Percentiles rank a stretch among this genome's conserved stretches.
Evolutionary conservation across 2,797 vertebrate species (phyloP).

Genomic region (Muraenolepis orangiensis): DNA sequence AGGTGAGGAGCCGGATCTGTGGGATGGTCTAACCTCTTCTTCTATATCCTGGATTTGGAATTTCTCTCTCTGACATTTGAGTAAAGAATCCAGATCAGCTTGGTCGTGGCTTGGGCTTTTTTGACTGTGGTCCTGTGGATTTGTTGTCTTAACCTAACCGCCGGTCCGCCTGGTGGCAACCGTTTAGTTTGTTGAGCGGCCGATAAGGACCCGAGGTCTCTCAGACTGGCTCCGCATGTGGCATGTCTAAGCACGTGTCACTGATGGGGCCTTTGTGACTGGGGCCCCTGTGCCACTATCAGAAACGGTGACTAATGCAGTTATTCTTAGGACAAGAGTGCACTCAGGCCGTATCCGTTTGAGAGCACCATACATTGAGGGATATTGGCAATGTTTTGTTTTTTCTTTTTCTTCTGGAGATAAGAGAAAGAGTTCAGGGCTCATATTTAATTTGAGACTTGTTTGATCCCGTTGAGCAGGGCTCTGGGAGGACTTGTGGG

Average conservation of each 20-base stretch:
- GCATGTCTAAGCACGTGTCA: slow-evolving; percentile 64
- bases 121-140: background rate
- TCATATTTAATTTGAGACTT: slow-evolving; percentile 29
- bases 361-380: slow-evolving; percentile 50
- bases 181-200: slow-evolving; percentile 43
- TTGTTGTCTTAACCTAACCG: slow-evolving; percentile 55
- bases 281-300: slow-evolving; percentile 63
- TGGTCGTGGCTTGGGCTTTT: background rate
- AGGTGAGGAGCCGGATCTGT: slow-evolving; percentile 73
- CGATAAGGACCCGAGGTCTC: slow-evolving; percentile 57
- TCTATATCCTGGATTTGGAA: background rate
- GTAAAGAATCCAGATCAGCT: background rate
- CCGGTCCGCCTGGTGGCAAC: slow-evolving; percentile 43
- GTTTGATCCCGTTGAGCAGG: slow-evolving; percentile 20
- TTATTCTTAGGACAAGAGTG: slow-evolving; percentile 70
- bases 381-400: slow-evolving; percentile 46
- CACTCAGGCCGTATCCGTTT: slow-evolving; percentile 65
- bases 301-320: slow-evolving; percentile 64
- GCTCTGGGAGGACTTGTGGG: slow-evolving; percentile 20
- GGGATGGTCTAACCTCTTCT: background rate
- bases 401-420: slow-evolving; percentile 35
- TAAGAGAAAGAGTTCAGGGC: slow-evolving; percentile 41
- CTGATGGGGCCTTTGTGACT: slow-evolving; percentile 57
- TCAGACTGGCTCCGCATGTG: slow-evolving; percentile 54
- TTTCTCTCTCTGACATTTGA: background rate